A percentile compares a stretch with the other conserved stretches of the same genome.
These are phyloP conservation scores for Zoanthus sansibaricus DNA, from an alignment of 92 coral and sea anemone species.

Conservation along the genomic window DNA sequence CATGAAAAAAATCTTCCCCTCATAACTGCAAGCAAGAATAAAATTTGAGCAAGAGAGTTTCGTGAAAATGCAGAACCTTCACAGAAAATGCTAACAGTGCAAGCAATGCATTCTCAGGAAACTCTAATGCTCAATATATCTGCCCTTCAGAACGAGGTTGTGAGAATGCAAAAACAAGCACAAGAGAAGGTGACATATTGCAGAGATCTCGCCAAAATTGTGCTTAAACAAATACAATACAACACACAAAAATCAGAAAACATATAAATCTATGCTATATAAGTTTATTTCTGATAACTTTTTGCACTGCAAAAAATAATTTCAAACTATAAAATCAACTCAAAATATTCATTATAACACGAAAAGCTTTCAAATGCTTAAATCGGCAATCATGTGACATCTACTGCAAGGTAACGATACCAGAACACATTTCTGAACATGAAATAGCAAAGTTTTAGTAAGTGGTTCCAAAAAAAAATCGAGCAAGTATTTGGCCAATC, in stretches of 20 bases:
- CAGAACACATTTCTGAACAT: background rate
- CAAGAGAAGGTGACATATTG: too few species aligned
- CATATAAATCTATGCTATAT: too few species aligned
- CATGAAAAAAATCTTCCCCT: constrained; percentile 19
- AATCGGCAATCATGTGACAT: constrained; percentile 49
- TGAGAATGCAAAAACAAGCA: too few species aligned
- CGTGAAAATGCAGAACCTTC: constrained; percentile 46
- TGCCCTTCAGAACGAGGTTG: too few species aligned
- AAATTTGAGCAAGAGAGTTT: constrained; percentile 36
- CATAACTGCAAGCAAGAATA: constrained; percentile 29
- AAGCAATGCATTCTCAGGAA: constrained; percentile 31
- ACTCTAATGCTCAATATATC: background rate
- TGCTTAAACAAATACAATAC: too few species aligned
- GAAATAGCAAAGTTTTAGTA: background rate
- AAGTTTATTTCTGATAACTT: too few species aligned
- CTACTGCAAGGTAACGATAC: constrained; percentile 26
- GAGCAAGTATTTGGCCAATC: background rate
- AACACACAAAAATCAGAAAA: too few species aligned
- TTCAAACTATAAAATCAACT: too few species aligned
- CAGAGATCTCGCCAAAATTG: too few species aligned
- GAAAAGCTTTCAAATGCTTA: background rate
- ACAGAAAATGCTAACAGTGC: constrained; percentile 28
- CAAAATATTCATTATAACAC: too few species aligned
- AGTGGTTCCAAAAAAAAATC: background rate
- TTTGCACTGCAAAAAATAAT: too few species aligned